Base-by-base conservation (phyloP, 2,888 invertebrate species). In the Acleris laterana region DNA sequence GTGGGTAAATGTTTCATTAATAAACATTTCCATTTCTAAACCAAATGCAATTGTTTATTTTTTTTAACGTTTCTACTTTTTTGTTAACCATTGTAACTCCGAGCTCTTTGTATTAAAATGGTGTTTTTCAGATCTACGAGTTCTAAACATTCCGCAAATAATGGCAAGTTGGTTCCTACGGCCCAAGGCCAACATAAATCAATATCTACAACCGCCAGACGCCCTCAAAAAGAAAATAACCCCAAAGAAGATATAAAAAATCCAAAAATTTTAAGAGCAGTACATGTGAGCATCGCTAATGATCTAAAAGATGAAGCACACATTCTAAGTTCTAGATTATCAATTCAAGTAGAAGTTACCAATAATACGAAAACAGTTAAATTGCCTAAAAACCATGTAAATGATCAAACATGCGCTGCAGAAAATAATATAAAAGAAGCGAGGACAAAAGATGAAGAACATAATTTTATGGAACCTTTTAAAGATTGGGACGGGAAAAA, bases 181-280 rank as follows among this genome's bases (percentile, higher is more conserved):
- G 78, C 75, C 70, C 73, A 74, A 62, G 59, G 71, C n/a, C 75
- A 63, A 62, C 76, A 72, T 57, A 83, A 80, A 76, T 49, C 65
- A 44, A 50, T 73, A 48, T 19, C 74, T 25, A 59, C 25, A 22
- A 16, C 48, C 19, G 19, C 70, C 53, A 75, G 73, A 59, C 89
- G 80, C 72, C 74, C 85, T 69, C 90, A 90, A 81, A 91, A 91
- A 80, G 90, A 93, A 72, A 91, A 90, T 63, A 82, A 86, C 73
- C 87, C 88, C 5, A 84, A 81, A 67, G 82, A 86, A 48, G 87
- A 86, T 28, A 71, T 78, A 49, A 84, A 79, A 70, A 81, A 80
- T 69, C 60, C 70, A 5, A 63, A 74, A 65, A 62, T 78, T 22
- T 69, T 83, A 20, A 87, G 86, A 75, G 71, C 82, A 58, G 74